These are phyloP conservation scores for Caenorhabditis zanzibari DNA, from an alignment of 2,888 invertebrate species.

Conservation along the genomic window DNA sequence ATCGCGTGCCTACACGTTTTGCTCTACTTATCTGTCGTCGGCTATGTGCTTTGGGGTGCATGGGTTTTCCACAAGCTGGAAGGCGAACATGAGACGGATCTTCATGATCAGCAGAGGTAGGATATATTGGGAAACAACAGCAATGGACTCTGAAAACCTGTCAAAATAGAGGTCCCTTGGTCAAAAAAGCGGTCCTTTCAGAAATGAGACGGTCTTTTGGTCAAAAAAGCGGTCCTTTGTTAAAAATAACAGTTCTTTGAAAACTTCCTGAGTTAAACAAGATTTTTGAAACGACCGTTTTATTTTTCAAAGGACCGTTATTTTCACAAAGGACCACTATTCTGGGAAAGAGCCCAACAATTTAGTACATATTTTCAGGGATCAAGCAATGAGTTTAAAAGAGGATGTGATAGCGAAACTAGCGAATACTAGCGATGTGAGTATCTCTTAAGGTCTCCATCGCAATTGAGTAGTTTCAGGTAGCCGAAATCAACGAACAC, in stretches of 20 bases:
- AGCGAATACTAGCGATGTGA: constrained; percentile 71
- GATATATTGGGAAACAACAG: too few relatives aligned
- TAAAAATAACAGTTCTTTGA: too few relatives aligned
- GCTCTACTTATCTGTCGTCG: constrained; percentile 79
- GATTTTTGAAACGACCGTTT: too few relatives aligned
- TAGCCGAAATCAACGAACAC: constrained; percentile 72
- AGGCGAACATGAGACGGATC: constrained; percentile 76
- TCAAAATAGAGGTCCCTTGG: too few relatives aligned
- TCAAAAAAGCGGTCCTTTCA: too few relatives aligned
- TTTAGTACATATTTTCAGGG: constrained; percentile 44
- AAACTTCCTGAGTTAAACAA: too few relatives aligned
- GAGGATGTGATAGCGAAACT: constrained; percentile 71
- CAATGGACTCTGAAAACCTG: too few relatives aligned
- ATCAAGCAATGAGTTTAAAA: constrained; percentile 67
- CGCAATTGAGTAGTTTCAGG: constrained; percentile 60
- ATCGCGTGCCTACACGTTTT: constrained; percentile 79
- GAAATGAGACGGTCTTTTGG: too few relatives aligned
- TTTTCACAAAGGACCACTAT: neutral
- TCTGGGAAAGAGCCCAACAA: too few relatives aligned
- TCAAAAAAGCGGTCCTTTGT: too few relatives aligned
- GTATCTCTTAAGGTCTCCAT: constrained; percentile 12
- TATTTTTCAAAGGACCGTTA: too few relatives aligned
- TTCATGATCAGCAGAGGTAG: constrained; percentile 75
- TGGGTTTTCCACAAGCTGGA: constrained; percentile 79
- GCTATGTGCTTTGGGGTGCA: constrained; percentile 79